These are phyloP conservation scores for Hydra vulgaris DNA, from an alignment of 30 jellyfish, hydroid and myxozoan species.

Conservation along the genomic window DNA sequence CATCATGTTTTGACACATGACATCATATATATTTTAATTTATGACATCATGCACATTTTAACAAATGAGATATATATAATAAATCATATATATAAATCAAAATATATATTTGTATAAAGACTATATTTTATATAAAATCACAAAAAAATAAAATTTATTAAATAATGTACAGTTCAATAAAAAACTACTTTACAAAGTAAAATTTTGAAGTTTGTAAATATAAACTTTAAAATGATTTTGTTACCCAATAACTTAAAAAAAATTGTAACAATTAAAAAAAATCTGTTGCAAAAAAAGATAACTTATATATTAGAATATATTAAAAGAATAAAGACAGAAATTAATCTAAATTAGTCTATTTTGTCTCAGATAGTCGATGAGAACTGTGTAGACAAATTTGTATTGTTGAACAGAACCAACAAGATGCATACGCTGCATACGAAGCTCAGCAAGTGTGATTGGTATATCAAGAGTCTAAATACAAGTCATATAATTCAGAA, in stretches of 20 bases:
- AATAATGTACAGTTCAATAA: neutral
- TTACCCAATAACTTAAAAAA: no score
- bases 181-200: neutral
- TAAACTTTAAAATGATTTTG: neutral
- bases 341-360: conserved; percentile 55
- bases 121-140: neutral
- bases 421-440: conserved; percentile 83
- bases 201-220: neutral
- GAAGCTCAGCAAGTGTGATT: conserved; percentile 77
- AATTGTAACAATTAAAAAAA: no score
- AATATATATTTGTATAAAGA: no score
- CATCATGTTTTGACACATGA: no score
- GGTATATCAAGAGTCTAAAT: conserved; percentile 82
- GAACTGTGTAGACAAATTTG: conserved; percentile 65
- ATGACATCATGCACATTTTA: neutral
- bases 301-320: neutral
- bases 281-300: no score
- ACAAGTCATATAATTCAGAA: neutral
- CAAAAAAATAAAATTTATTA: neutral
- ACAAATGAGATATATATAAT: no score
- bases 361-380: conserved; percentile 53
- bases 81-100: no score
- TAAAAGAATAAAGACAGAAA: neutral
- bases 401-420: conserved; percentile 74
- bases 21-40: neutral